These are phyloP conservation scores for Pristionchus maxplancki DNA, from an alignment of 2,888 invertebrate genomes.

Conservation along the genomic window DNA sequence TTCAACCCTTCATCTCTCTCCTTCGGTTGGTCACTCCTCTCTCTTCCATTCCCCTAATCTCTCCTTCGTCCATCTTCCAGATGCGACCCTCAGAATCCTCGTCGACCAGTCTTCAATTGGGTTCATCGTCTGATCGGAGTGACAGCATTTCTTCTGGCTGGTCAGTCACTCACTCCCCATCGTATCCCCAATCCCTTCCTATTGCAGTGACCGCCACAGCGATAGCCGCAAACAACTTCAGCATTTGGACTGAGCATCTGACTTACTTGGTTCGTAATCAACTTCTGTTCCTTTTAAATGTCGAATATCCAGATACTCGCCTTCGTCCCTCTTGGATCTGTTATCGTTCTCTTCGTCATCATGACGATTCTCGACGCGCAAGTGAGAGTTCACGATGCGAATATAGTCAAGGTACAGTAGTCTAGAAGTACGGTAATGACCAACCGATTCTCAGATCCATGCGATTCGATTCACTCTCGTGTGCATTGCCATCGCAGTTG, in stretches of 20 bases:
- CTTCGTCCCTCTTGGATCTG: conserved; percentile 1
- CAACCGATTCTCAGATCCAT: conserved; percentile 41
- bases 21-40: conserved; percentile 52
- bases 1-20: conserved; percentile 66
- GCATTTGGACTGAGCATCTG: neutral
- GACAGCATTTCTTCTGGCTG: conserved; percentile 60
- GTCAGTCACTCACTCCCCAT: conserved; percentile 51
- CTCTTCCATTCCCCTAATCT: neutral
- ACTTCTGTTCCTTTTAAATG: neutral
- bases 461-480: conserved; percentile 37
- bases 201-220: conserved; percentile 62
- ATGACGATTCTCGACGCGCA: conserved; percentile 43
- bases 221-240: conserved; percentile 62
- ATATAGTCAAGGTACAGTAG: conserved; percentile 41
- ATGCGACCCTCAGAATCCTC: conserved; percentile 63
- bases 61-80: conserved; percentile 51
- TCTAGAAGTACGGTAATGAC: neutral
- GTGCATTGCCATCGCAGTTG: neutral
- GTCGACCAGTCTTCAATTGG: conserved; percentile 68
- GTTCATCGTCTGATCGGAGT: conserved; percentile 66
- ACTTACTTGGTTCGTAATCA: conserved; percentile 33
- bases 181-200: neutral
- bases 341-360: conserved; percentile 33
- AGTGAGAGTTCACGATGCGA: conserved; percentile 25
- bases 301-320: conserved; percentile 38